A percentile compares a stretch with the other conserved stretches of the same genome.
These are phyloP conservation scores for Pandemis cinnamomeana DNA, from an alignment of 2,888 invertebrate genomes.

Conservation along the genomic window DNA sequence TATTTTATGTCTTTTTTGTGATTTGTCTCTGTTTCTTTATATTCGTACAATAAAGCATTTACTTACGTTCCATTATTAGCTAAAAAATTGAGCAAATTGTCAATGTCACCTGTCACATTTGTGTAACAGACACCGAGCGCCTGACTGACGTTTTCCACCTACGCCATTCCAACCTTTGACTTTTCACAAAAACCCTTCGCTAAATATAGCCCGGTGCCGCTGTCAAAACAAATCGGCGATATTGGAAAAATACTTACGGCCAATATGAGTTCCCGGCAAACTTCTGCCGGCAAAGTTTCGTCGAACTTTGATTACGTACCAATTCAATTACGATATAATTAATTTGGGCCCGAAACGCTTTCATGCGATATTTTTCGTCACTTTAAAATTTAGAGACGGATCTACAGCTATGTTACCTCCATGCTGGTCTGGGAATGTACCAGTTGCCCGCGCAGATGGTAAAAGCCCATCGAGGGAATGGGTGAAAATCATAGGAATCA, in stretches of 20 bases:
- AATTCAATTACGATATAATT: constrained; percentile 11
- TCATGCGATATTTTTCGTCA: neutral
- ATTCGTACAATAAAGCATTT: too few species aligned
- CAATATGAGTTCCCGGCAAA: constrained; percentile 19
- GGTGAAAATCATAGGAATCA: too few species aligned
- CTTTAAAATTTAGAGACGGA: neutral
- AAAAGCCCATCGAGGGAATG: too few species aligned
- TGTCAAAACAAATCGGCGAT: constrained; percentile 33
- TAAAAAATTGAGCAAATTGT: too few species aligned
- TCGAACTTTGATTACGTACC: constrained; percentile 8
- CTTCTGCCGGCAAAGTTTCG: constrained; percentile 4
- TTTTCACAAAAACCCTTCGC: neutral
- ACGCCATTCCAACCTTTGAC: constrained; percentile 2
- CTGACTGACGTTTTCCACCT: neutral
- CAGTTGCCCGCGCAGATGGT: too few species aligned
- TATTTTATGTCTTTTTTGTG: too few species aligned
- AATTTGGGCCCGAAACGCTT: constrained; percentile 1
- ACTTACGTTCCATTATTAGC: too few species aligned
- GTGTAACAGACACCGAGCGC: neutral
- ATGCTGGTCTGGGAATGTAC: too few species aligned
- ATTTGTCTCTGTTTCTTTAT: too few species aligned
- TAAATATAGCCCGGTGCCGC: constrained; percentile 5
- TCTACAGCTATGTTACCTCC: too few species aligned
- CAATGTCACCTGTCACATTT: neutral
- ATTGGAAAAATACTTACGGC: constrained; percentile 26